Conservation (phyloP, 35 echinoderm and acorn worm genomes). For the Strongylocentrotus purpuratus region DNA sequence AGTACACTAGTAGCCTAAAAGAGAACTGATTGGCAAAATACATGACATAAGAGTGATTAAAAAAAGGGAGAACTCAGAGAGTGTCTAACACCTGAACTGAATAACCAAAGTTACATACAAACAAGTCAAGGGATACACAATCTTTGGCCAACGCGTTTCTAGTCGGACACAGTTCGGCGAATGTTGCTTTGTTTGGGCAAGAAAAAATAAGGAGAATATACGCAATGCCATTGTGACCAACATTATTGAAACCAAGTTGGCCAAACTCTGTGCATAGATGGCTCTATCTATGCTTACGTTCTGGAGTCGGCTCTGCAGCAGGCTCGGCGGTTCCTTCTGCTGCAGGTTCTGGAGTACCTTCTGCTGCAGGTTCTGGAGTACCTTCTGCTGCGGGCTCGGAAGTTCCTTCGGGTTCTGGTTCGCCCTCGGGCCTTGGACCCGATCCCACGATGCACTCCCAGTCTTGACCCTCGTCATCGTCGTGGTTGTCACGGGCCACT, state of each 20-base stretch:
- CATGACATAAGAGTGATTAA: too few relatives aligned
- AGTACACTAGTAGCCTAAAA: too few relatives aligned
- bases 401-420: constrained; percentile 66
- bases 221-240: too few relatives aligned
- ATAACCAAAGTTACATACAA: too few relatives aligned
- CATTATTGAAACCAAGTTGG: not conserved
- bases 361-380: constrained; percentile 23
- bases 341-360: constrained; percentile 40
- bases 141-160: too few relatives aligned
- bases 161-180: too few relatives aligned
- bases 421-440: constrained; percentile 57
- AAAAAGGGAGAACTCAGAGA: too few relatives aligned
- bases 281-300: not conserved
- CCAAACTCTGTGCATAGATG: not conserved
- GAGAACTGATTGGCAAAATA: too few relatives aligned
- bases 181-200: too few relatives aligned
- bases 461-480: not conserved
- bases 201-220: too few relatives aligned
- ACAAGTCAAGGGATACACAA: too few relatives aligned
- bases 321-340: not conserved
- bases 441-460: constrained; percentile 23
- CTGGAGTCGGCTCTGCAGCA: not conserved
- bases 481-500: not conserved
- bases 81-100: too few relatives aligned
- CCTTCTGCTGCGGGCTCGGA: constrained; percentile 44